These are phyloP conservation scores for Pseudobourletiella spinata DNA, from an alignment of 1,140 invertebrate genomes.

Conservation along the genomic window DNA sequence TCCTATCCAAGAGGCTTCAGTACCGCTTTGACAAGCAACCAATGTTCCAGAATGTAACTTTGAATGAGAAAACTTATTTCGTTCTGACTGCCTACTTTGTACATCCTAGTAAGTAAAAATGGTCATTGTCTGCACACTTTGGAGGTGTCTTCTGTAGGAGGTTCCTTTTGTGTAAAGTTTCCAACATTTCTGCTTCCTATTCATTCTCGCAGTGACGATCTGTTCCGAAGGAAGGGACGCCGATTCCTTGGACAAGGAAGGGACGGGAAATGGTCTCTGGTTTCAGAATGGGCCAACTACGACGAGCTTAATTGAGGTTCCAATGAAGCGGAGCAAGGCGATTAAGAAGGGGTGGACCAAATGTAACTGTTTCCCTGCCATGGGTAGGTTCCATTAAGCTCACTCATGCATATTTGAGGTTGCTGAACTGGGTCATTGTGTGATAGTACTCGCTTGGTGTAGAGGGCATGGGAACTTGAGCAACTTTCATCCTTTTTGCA, in stretches of 20 bases:
- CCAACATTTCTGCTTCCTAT: neutral
- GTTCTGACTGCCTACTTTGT: constrained; percentile 8
- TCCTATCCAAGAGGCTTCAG: neutral
- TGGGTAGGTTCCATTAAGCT: constrained; percentile 15
- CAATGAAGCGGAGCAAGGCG: constrained; percentile 7
- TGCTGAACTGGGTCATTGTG: too few species aligned
- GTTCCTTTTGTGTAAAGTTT: too few species aligned
- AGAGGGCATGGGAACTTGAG: too few species aligned
- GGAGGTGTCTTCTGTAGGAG: too few species aligned
- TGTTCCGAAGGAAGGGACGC: constrained; percentile 9
- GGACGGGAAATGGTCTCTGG: constrained; percentile 7
- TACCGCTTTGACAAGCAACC: constrained; percentile 1
- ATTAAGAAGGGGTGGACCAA: constrained; percentile 6
- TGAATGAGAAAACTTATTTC: neutral
- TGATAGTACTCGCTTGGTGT: too few species aligned
- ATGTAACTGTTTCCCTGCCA: constrained; percentile 17
- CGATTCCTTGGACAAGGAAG: neutral
- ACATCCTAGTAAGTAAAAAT: neutral
- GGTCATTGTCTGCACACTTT: neutral
- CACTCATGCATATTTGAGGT: too few species aligned
- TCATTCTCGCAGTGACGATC: constrained; percentile 8
- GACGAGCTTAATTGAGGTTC: neutral
- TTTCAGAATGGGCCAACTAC: constrained; percentile 19
- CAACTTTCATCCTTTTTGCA: too few species aligned
- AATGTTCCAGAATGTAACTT: neutral